Evolutionary conservation across 2,888 invertebrate genomes (phyloP), one percentile per base, ranked within the genome.

Genomic region (Yponomeuta plumbellus): DNA sequence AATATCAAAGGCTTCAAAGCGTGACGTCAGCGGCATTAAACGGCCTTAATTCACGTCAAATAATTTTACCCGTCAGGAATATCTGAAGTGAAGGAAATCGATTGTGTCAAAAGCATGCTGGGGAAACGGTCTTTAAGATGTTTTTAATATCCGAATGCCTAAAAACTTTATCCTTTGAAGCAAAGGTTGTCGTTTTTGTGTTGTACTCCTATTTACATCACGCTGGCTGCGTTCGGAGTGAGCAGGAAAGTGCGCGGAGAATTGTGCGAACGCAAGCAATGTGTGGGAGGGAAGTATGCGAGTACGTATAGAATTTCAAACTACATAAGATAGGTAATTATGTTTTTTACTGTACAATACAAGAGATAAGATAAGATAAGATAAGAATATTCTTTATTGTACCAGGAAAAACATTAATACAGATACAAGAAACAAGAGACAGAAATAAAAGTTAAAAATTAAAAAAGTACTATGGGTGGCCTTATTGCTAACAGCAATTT

Each of bases 101-200:
- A 69, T 67, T 63, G 64, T 66, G 66, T 67, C 68, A 67, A 67
- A 65, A 67, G 63, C 67, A 56, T 57, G 58, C n/a, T 65, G 57
- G n/a, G 5, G 44, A 65, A 23, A 20, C 56, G n/a, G 34, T 34
- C 5, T n/a, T 23, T 56, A 20, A n/a, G 57, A 57, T 40, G 13
- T 52, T 61, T 66, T 72, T 75, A 77, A 81, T 81, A 80, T 81
- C 80, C 80, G 77, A 74, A 73, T 78, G 59, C 59, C 21, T 77
- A 69, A 78, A 76, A 73, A 73, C 76, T 70, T 71, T 63, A 68
- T 66, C 68, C 77, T 79, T 73, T 75, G 75, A 75, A 70, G 72
- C 71, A 70, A 71, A 68, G 65, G 58, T 69, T 72, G 73, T 67
- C 67, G 44, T 17, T 52, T 52, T 52, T 13, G 17, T 52, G 34